Evolutionary conservation across 2,888 invertebrate genomes (phyloP), one percentile per base, ranked within the genome.

Genomic region (Volucella bombylans): DNA sequence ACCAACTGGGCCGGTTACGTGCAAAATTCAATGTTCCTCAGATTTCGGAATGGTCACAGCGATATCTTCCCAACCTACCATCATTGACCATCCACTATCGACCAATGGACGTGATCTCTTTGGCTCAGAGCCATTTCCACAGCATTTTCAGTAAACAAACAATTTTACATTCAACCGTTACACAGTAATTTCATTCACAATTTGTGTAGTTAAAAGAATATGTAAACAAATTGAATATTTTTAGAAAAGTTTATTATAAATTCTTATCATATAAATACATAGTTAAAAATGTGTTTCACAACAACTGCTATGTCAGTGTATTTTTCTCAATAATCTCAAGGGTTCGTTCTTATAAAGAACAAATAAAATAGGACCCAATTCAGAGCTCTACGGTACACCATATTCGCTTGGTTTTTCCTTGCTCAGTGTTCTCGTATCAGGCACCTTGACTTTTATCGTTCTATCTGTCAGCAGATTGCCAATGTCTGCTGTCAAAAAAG

Each of bases 51-150:
- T 89, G 39, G 90, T 90, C 0, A 90, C 90, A 49, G 89, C 90
- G 39, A 86, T 88, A n/a, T 88, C 87, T 6, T 59, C 86, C 41
- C 73, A 77, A 55, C 38, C 31, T 31, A 31, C 31, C 6, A 31
- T 31, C 73, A 49, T 55, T 69, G 14, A 62, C 31, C 31, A 72
- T 38, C 15, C 57, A 39, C 65, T 61, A 9, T 69, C 74, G 12
- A 74, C 55, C 9, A 73, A 82, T 47, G 85, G 90, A 71, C 87
- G 90, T 41, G 92, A 92, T 88, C 88, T 92, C 41, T 91, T 91
- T 77, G 92, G 90, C 74, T 91, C 90, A 41, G 92, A 92, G 82
- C 92, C 91, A 68, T 92, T 92, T 88, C 91, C 91, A 77, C 89
- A 83, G 83, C 69, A 74, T 76, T 83, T 79, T 83, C 31, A 71